A percentile compares a stretch with the other conserved stretches of the same genome.
Conservation (phyloP, 2,888 invertebrate species). For the Agriopis aurantiaria region DNA sequence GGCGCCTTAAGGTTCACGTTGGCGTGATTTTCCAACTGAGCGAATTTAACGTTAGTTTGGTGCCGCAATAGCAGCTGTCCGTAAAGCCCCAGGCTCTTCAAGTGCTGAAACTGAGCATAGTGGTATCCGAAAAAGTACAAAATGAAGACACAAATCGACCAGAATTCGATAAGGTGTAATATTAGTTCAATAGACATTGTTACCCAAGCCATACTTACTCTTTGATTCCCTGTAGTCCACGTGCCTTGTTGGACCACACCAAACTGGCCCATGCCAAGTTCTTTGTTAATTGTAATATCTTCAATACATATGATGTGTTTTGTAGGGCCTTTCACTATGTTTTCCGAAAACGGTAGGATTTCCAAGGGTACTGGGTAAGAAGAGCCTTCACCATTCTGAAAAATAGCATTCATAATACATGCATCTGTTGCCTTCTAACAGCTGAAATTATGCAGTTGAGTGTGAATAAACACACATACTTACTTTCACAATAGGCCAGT, state of each 20-base stretch:
- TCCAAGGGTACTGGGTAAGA: constrained; percentile 62
- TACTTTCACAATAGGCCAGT: too few relatives aligned
- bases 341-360: constrained; percentile 68
- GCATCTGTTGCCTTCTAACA: not conserved
- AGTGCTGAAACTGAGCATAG: too few relatives aligned
- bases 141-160: too few relatives aligned
- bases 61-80: too few relatives aligned
- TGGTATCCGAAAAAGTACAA: too few relatives aligned
- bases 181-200: not conserved
- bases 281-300: constrained; percentile 96
- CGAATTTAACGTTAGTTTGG: too few relatives aligned
- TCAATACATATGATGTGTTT: constrained; percentile 97
- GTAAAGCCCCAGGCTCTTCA: too few relatives aligned
- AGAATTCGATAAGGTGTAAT: too few relatives aligned
- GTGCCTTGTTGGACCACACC: constrained; percentile 99
- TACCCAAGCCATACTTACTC: constrained; percentile 86
- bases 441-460: not conserved
- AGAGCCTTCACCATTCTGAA: constrained; percentile 62
- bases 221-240: constrained; percentile 97
- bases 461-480: not conserved
- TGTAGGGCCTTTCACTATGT: constrained; percentile 88
- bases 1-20: too few relatives aligned
- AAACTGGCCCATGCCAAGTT: constrained; percentile 98
- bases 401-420: constrained; percentile 21
- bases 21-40: too few relatives aligned